Evolutionary conservation across 2,888 invertebrate genomes (phyloP).

Genomic region (Antheraea assamensis): DNA sequence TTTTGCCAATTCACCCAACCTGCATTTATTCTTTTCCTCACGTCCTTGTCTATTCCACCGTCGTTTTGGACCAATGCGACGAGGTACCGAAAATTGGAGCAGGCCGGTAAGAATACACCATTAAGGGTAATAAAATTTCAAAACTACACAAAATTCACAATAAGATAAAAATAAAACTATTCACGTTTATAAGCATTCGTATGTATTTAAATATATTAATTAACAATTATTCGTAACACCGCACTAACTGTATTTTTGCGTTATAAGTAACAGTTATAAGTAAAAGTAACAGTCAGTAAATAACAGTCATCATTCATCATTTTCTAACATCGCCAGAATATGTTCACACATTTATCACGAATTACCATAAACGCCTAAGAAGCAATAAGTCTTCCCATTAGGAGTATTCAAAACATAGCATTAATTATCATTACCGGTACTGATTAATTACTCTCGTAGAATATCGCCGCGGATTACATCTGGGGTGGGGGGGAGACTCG

Average conservation of each 20-base stretch:
- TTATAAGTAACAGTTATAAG: too few relatives aligned
- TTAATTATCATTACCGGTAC: slow-evolving; percentile 20
- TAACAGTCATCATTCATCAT: neutral
- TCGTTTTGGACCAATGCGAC: too few relatives aligned
- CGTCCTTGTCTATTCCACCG: too few relatives aligned
- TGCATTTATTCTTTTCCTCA: too few relatives aligned
- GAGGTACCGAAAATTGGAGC: too few relatives aligned
- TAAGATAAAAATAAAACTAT: too few relatives aligned
- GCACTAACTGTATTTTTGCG: neutral
- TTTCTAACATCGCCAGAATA: neutral
- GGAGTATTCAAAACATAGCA: slow-evolving; percentile 20
- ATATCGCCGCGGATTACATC: slow-evolving; percentile 5
- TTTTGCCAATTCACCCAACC: too few relatives aligned
- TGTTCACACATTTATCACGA: slow-evolving; percentile 7
- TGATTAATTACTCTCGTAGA: slow-evolving; percentile 22
- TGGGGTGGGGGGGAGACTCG: neutral
- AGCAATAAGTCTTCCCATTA: slow-evolving; percentile 13
- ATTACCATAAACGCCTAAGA: neutral
- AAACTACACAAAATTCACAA: too few relatives aligned
- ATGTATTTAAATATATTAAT: neutral
- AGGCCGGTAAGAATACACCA: too few relatives aligned
- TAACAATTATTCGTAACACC: neutral
- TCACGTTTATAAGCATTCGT: neutral
- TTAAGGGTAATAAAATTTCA: too few relatives aligned
- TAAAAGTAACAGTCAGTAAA: too few relatives aligned